Evolutionary conservation across 2,797 vertebrate genomes (phyloP).

Genomic region (Cryptoprocta ferox): DNA sequence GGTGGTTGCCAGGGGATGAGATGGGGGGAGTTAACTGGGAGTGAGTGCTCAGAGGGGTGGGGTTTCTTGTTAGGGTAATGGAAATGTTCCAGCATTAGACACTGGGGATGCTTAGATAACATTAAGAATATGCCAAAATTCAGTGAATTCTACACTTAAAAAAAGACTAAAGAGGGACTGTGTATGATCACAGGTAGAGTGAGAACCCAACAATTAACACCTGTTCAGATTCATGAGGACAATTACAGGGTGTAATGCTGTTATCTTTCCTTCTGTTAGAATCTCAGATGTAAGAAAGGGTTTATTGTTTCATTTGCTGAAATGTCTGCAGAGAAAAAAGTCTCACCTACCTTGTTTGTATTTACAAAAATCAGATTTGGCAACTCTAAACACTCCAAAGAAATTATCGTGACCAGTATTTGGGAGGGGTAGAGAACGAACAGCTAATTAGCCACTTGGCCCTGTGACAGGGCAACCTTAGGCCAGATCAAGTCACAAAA

Average conservation of each 20-base stretch:
- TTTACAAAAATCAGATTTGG: slow-evolving; percentile 31
- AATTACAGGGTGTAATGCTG: background rate
- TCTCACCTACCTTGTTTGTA: slow-evolving; percentile 5
- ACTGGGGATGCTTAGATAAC: background rate
- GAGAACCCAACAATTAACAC: background rate
- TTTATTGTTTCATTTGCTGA: slow-evolving; percentile 55
- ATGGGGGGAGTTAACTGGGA: background rate
- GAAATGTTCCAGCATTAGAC: background rate
- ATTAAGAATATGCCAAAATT: background rate
- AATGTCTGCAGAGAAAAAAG: background rate
- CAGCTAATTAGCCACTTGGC: background rate
- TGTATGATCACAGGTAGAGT: background rate
- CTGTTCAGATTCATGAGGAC: background rate
- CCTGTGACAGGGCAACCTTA: background rate
- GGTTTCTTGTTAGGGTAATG: background rate
- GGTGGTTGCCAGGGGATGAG: background rate
- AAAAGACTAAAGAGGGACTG: background rate
- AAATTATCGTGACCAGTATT: background rate
- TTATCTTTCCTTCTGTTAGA: slow-evolving; percentile 38
- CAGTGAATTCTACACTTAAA: background rate
- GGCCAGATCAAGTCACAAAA: background rate
- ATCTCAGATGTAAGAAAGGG: background rate
- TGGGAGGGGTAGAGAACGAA: background rate
- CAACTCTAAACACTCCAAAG: background rate
- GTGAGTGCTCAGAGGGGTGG: background rate